These are phyloP conservation scores for Carabus problematicus DNA, from an alignment of 2,888 invertebrate genomes.

Conservation along the genomic window DNA sequence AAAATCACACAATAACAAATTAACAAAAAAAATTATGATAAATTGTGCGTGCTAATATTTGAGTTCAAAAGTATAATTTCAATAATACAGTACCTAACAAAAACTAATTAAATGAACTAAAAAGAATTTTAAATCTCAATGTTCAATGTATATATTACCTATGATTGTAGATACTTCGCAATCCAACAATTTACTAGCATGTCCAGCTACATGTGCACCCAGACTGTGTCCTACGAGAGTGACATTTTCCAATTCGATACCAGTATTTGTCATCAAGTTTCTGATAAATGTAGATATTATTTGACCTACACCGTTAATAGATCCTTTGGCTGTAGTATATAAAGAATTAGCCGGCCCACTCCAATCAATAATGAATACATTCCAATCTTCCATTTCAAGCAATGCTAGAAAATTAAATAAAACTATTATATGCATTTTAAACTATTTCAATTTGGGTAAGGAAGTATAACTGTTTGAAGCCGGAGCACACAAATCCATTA, in stretches of 20 bases:
- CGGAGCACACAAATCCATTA: too few relatives aligned
- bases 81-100: too few relatives aligned
- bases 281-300: slow-evolving; percentile 21
- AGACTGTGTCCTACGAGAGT: slow-evolving; percentile 28
- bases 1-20: too few relatives aligned
- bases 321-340: slow-evolving; percentile 47
- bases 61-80: too few relatives aligned
- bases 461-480: too few relatives aligned
- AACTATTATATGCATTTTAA: too few relatives aligned
- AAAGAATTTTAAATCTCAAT: too few relatives aligned
- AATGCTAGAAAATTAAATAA: slow-evolving; percentile 44
- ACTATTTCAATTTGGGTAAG: too few relatives aligned
- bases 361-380: slow-evolving; percentile 55
- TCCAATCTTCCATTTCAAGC: slow-evolving; percentile 49
- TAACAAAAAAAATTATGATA: too few relatives aligned
- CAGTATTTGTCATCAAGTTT: slow-evolving; percentile 2
- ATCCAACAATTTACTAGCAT: slow-evolving; percentile 48
- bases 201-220: slow-evolving; percentile 35
- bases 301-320: slow-evolving; percentile 26
- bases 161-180: slow-evolving; percentile 51
- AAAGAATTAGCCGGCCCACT: slow-evolving; percentile 46
- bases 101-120: too few relatives aligned
- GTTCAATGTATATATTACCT: slow-evolving; percentile 44
- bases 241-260: slow-evolving; percentile 16
- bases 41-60: too few relatives aligned